Evolutionary conservation across 2,113 vertebrate genomes (phyloP), one percentile per base, ranked within the genome.

Genomic region (Chloropsis hardwickii): DNA sequence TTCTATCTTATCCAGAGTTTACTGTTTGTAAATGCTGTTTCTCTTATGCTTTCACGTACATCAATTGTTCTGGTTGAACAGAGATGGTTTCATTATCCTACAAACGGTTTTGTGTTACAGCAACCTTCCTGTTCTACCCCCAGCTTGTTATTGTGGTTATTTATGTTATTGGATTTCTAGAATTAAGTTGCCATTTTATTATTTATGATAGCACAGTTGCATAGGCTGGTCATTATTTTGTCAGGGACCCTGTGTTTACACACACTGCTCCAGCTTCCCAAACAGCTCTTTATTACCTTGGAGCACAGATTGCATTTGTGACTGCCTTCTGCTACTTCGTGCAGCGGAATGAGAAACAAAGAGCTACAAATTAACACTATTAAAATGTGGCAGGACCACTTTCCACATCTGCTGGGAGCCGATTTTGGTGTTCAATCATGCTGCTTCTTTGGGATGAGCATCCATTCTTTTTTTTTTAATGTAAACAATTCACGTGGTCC

Each of bases 361-460:
- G 12, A 87, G n/a, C 28, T 91, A 53, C 58, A 62, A 91, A 81
- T 69, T 56, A 48, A 57, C 47, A 7, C 28, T 18, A 5, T 12
- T 45, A 54, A 47, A 86, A 87, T 1, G 5, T 5, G 25, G 20
- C 40, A 70, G 66, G 61, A 53, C 14, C 24, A 6, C 71, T 51
- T 37, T 42, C 61, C 42, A 48, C 12, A 27, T 18, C 3, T 0
- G 0, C 33, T 28, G 23, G 31, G 23, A 10, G 22, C 13, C 4
- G 5, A 9, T 64, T 74, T 64, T 44, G 35, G 25, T 28, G 50
- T 40, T 54, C 58, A 66, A 2, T 45, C 29, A 14, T 1, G 37
- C 20, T 69, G 7, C 8, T 67, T 60, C 15, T 21, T 88, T 4
- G 3, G 24, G 31, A 91, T 22, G 21, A 81, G 7, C 20, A n/a